Evolutionary conservation across 2,797 vertebrate genomes (phyloP), one percentile per base, ranked within the genome.

Genomic region (Xiphophorus birchmanni): DNA sequence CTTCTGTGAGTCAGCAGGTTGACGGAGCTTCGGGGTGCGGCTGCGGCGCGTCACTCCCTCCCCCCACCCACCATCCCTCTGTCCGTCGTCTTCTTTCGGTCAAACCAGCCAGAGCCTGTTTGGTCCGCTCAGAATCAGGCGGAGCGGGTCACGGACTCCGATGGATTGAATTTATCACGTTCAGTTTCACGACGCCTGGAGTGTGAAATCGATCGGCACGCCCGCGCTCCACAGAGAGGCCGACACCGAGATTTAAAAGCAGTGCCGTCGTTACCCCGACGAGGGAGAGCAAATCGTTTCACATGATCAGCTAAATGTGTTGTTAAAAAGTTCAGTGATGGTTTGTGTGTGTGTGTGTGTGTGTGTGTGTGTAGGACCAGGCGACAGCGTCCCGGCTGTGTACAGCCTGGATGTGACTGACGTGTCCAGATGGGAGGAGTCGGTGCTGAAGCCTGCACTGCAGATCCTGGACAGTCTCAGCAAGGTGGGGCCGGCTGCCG

Each of bases 401-500:
- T 99, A 96, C 26, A 95, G 96, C 82, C 90, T 99, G 95, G 97
- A 99, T 87, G 98, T 97, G 86, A 97, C 97, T 0, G 96, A 99
- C 74, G 78, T 95, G 72, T 95, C 95, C 0, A 84, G 86, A 35
- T 99, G 99, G 99, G 96, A 98, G 81, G 95, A 98, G 89, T 93
- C 90, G 7, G 97, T 97, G 88, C 95, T 99, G 83, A 90, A 94
- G 84, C 97, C 98, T 87, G 98, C 98, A 78, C 88, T 98, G 92
- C 95, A 96, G 92, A 97, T 99, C 45, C 94, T 99, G 89, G 95
- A 95, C 79, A 96, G 96, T 88, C 96, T 98, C 86, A 92, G 96
- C 79, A 97, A 99, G 98, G 99, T 99, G 94, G 80, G 91, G 87
- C 84, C 52, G 23, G 35, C 15, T 74, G 2, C 40, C 37, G 18